phyloP scores from a whole-genome alignment of 1,140 invertebrate species.

The Radopholus similis region DNA sequence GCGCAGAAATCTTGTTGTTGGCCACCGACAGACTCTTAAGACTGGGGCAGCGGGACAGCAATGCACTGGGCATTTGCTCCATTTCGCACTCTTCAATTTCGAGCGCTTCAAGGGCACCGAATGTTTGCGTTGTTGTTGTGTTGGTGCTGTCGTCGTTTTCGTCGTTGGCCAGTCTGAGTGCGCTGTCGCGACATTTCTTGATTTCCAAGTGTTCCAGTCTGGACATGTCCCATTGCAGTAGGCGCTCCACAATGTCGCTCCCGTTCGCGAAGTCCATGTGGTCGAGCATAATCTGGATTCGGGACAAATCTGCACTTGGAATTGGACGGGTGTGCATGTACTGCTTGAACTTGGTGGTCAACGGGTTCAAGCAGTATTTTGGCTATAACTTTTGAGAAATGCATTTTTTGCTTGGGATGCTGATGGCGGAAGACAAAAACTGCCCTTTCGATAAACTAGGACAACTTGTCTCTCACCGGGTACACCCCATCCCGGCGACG shows the following conservation, averaged over 20 bases:
- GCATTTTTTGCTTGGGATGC: no score
- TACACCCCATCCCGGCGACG: no score
- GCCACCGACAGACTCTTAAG: slow-evolving; percentile 18
- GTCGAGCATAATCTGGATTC: slow-evolving; percentile 21
- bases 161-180: background rate
- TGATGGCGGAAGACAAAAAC: no score
- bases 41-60: slow-evolving; percentile 1
- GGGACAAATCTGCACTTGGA: no score
- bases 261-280: slow-evolving; percentile 21
- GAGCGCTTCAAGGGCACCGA: slow-evolving; percentile 14
- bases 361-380: no score
- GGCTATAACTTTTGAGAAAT: no score
- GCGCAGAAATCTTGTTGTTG: slow-evolving; percentile 29
- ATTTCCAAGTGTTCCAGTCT: slow-evolving; percentile 19
- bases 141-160: background rate
- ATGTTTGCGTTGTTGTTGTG: background rate
- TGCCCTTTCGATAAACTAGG: no score
- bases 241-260: background rate
- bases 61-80: slow-evolving; percentile 15
- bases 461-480: no score
- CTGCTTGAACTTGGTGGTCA: no score
- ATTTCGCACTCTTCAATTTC: slow-evolving; percentile 34
- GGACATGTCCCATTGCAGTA: background rate
- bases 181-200: slow-evolving; percentile 12
- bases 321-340: no score